Conservation (phyloP, 2,113 vertebrate genomes). For the Columba livia region DNA sequence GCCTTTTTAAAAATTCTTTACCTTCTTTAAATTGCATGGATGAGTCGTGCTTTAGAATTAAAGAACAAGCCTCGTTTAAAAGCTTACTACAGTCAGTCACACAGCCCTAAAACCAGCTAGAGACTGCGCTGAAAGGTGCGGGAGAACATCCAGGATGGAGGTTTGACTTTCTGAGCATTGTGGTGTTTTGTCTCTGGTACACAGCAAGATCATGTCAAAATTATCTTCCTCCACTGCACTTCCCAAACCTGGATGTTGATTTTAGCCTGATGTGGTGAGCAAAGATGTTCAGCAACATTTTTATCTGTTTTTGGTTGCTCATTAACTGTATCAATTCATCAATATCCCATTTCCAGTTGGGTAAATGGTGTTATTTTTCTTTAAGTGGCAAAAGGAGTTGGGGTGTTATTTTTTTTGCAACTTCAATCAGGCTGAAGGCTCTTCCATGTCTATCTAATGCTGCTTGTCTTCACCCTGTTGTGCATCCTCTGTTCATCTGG, state of each 20-base stretch:
- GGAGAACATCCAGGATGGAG: not conserved
- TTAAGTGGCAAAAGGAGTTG: not conserved
- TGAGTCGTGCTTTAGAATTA: not conserved
- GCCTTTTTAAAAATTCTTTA: not conserved
- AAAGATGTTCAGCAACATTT: not conserved
- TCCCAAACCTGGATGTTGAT: not conserved
- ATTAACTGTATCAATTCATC: not conserved
- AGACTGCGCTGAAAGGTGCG: not conserved
- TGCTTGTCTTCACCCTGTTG: not conserved
- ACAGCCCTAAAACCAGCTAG: not conserved
- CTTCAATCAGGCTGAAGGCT: not conserved
- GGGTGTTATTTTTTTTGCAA: not conserved
- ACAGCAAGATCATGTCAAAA: not conserved
- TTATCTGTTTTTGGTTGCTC: not conserved
- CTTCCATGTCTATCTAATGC: not conserved
- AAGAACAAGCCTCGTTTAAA: not conserved
- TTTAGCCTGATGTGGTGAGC: not conserved
- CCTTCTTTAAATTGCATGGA: not conserved
- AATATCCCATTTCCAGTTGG: not conserved
- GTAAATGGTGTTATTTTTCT: not conserved
- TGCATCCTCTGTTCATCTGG: not conserved
- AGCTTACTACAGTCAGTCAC: not conserved
- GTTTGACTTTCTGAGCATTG: not conserved
- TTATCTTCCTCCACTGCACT: not conserved
- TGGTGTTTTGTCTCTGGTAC: not conserved